Evolutionary conservation across 2,113 vertebrate species (phyloP).

Genomic region (Urocolius indicus): DNA sequence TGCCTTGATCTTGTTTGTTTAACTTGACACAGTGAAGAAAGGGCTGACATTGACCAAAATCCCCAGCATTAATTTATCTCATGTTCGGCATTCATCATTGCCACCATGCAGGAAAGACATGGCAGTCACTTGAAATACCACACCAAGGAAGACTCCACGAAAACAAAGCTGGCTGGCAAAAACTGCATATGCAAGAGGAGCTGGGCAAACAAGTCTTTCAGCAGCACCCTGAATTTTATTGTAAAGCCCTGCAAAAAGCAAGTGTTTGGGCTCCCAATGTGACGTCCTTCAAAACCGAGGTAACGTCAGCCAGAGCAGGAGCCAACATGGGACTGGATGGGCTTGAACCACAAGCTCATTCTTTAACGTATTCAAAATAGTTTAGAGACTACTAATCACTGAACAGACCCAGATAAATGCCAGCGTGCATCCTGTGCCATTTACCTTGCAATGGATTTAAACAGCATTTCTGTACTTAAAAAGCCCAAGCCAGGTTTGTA

Average conservation of each 20-base stretch:
- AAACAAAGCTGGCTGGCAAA: not conserved
- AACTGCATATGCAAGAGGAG: not conserved
- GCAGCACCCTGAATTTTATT: not conserved
- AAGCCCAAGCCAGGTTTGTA: not conserved
- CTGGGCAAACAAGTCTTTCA: not conserved
- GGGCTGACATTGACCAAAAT: slow-evolving; percentile 96
- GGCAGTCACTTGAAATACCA: slow-evolving; percentile 78
- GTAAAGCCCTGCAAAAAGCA: not conserved
- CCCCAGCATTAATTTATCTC: slow-evolving; percentile 96
- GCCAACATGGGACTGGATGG: not conserved
- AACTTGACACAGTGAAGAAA: slow-evolving; percentile 99
- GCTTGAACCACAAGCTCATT: not conserved
- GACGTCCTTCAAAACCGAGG: not conserved
- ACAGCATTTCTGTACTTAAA: not conserved
- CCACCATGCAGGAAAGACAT: slow-evolving; percentile 80
- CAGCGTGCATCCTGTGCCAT: accelerated
- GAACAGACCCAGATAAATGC: not conserved
- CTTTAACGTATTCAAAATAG: not conserved
- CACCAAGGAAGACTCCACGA: slow-evolving; percentile 54
- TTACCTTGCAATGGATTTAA: not conserved
- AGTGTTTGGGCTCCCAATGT: not conserved
- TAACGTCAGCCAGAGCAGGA: accelerated
- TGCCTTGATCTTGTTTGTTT: slow-evolving; percentile 99
- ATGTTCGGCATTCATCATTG: slow-evolving; percentile 99
- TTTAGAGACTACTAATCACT: not conserved